phyloP scores from a whole-genome alignment of 1,140 invertebrate species.

The Monochamus saltuarius region DNA sequence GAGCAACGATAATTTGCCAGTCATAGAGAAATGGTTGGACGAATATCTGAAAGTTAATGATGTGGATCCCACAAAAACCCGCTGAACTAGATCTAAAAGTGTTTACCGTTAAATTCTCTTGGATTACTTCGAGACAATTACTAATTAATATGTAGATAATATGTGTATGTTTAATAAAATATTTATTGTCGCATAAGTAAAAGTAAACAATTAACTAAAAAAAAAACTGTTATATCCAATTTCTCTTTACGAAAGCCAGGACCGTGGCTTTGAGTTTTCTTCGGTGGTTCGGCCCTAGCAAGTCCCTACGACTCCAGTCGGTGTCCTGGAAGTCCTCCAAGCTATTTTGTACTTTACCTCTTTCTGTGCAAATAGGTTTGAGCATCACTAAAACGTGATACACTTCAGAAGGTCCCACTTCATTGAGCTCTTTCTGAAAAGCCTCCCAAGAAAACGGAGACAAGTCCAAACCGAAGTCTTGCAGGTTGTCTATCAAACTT shows the following conservation, averaged over 20 bases:
- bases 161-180: too few species aligned
- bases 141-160: too few species aligned
- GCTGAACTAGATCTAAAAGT: not conserved
- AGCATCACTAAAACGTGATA: slow-evolving; percentile 49
- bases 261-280: slow-evolving; percentile 46
- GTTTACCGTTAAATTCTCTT: too few species aligned
- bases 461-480: slow-evolving; percentile 40
- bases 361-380: slow-evolving; percentile 49
- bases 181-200: not conserved
- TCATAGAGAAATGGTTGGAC: slow-evolving; percentile 68
- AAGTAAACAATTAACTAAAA: not conserved
- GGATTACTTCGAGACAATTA: too few species aligned
- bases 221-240: slow-evolving; percentile 36
- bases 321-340: slow-evolving; percentile 44
- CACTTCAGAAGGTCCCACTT: slow-evolving; percentile 42
- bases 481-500: slow-evolving; percentile 50
- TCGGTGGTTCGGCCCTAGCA: slow-evolving; percentile 45
- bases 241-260: slow-evolving; percentile 40
- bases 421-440: slow-evolving; percentile 44
- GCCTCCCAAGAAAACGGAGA: slow-evolving; percentile 40
- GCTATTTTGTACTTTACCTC: slow-evolving; percentile 46
- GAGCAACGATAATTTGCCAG: slow-evolving; percentile 68
- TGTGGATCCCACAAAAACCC: slow-evolving; percentile 1
- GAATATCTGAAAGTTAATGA: slow-evolving; percentile 52
- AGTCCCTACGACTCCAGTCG: slow-evolving; percentile 47